These are phyloP conservation scores for Leucophenga montana DNA, from an alignment of 2,888 invertebrate species.

Conservation along the genomic window DNA sequence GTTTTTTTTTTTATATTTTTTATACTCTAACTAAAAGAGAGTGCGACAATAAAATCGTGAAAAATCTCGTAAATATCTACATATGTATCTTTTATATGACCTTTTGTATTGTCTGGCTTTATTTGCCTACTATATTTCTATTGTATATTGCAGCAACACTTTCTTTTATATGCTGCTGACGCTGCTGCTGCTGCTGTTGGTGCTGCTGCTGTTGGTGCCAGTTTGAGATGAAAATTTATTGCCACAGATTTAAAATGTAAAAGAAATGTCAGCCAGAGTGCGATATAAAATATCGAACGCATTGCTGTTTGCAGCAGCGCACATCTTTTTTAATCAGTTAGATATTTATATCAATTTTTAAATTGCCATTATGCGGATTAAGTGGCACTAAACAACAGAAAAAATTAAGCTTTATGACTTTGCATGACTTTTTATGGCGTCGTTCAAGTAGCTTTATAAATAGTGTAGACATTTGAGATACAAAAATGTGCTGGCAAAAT, in stretches of 20 bases:
- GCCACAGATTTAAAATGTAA: conserved; percentile 3
- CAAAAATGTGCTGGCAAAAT: too few relatives aligned
- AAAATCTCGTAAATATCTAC: neutral
- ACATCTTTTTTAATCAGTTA: neutral
- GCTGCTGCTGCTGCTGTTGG: neutral
- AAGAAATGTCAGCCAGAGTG: neutral
- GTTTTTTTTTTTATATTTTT: conserved; percentile 5
- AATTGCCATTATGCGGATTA: neutral
- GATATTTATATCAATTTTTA: conserved; percentile 4
- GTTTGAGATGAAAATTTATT: conserved; percentile 15
- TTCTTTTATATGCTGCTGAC: neutral
- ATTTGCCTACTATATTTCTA: neutral
- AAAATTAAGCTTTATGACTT: neutral
- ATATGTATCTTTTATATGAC: neutral
- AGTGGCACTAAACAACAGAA: neutral
- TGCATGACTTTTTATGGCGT: neutral
- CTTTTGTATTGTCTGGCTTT: neutral
- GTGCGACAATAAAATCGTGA: neutral
- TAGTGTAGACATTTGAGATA: too few relatives aligned
- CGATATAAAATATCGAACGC: neutral
- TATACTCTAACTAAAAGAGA: neutral
- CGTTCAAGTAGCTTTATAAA: neutral
- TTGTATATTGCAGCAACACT: neutral
- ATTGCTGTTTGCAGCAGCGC: neutral
- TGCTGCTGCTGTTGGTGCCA: neutral